Conservation (phyloP, 2,113 vertebrate species). For the Oncorhynchus keta region DNA sequence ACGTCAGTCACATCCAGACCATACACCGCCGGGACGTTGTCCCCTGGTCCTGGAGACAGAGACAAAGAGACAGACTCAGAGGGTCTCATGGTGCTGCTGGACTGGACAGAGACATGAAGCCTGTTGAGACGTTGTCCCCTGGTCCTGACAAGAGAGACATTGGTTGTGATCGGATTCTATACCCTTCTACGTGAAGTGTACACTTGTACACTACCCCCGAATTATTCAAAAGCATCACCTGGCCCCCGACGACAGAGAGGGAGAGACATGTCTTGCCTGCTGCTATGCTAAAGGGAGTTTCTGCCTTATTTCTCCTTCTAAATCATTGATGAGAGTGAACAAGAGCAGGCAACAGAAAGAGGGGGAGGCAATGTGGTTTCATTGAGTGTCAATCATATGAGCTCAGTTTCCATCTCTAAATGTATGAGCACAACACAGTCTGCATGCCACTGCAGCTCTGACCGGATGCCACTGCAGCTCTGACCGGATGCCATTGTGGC, state of each 20-base stretch:
- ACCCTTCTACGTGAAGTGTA: too few relatives aligned
- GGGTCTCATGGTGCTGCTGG: too few relatives aligned
- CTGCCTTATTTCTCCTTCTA: too few relatives aligned
- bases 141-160: slow-evolving; percentile 75
- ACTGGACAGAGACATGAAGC: too few relatives aligned
- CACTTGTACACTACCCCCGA: too few relatives aligned
- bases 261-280: neutral
- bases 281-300: neutral
- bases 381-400: neutral
- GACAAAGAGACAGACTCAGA: neutral
- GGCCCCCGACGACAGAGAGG: neutral
- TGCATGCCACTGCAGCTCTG: neutral
- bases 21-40: slow-evolving; percentile 82
- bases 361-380: too few relatives aligned
- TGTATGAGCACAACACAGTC: neutral
- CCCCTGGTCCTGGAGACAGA: slow-evolving; percentile 80
- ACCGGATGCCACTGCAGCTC: slow-evolving; percentile 3
- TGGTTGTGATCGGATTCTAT: too few relatives aligned
- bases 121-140: slow-evolving; percentile 78
- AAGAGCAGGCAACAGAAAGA: too few relatives aligned
- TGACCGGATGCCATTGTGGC: slow-evolving; percentile 1
- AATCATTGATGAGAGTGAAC: too few relatives aligned
- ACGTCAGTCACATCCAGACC: slow-evolving; percentile 87
- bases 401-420: neutral
- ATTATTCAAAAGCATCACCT: too few relatives aligned